phyloP scores from a whole-genome alignment of 2,113 vertebrate species.

The Oreochromis niloticus region DNA sequence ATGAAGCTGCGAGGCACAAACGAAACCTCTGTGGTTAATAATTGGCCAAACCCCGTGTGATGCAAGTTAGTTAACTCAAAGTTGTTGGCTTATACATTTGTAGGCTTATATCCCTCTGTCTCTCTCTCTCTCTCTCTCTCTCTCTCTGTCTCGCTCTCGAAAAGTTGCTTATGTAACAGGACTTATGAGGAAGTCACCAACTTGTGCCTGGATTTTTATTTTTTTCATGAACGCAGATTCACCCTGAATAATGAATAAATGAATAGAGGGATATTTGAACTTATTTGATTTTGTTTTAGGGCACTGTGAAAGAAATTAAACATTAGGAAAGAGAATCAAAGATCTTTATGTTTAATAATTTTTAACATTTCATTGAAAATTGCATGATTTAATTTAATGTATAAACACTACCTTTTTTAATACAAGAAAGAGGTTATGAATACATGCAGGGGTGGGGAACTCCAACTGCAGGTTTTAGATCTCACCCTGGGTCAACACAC shows the following conservation, averaged over 20 bases:
- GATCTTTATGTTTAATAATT: accelerated
- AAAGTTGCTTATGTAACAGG: background rate
- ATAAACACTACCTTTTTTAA: background rate
- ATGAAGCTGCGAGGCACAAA: background rate
- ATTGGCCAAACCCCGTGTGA: too few species aligned
- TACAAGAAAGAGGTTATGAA: background rate
- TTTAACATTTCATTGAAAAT: background rate
- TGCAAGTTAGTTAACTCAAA: background rate
- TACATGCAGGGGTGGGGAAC: background rate
- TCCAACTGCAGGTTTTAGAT: accelerated
- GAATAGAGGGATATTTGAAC: accelerated
- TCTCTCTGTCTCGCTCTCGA: background rate
- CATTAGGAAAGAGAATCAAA: background rate
- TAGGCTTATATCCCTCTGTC: background rate
- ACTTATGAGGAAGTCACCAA: background rate
- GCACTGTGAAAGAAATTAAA: background rate
- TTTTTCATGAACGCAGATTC: background rate
- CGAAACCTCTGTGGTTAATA: constrained; percentile 22
- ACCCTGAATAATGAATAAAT: background rate
- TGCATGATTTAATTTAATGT: background rate
- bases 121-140: background rate
- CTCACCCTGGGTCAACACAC: background rate
- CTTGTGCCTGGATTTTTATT: accelerated
- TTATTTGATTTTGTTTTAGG: background rate
- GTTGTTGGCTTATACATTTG: background rate